Conservation (phyloP, 2,888 invertebrate species). For the Sinodicranocentrus sp. region DNA sequence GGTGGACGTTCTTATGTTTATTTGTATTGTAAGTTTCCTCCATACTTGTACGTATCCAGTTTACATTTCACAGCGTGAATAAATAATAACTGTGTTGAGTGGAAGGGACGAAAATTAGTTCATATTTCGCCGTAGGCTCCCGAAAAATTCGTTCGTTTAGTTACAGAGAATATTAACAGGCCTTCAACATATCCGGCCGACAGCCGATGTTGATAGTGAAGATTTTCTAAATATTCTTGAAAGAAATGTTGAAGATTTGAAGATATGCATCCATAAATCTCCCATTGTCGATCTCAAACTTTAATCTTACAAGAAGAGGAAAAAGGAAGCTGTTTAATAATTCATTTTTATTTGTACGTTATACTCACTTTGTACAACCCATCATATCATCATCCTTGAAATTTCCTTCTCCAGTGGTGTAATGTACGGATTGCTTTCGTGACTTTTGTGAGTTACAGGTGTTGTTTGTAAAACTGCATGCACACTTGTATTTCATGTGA, state of each 20-base stretch:
- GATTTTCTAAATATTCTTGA: background rate
- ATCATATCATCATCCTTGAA: constrained; percentile 39
- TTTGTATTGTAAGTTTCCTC: background rate
- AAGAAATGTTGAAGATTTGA: background rate
- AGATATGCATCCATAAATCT: background rate
- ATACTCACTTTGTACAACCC: constrained; percentile 1
- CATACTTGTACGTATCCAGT: background rate
- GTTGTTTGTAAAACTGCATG: constrained; percentile 42
- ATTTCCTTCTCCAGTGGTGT: constrained; percentile 25
- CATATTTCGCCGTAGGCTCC: constrained; percentile 28
- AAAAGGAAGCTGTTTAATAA: background rate
- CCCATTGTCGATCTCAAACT: background rate
- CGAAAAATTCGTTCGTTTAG: background rate
- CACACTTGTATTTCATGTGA: background rate
- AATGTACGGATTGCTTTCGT: constrained; percentile 31
- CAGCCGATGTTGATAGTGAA: background rate
- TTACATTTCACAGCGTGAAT: background rate
- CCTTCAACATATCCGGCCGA: constrained; percentile 26
- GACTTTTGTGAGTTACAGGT: constrained; percentile 47
- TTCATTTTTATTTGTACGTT: background rate
- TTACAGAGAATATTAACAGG: background rate
- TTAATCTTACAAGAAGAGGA: background rate
- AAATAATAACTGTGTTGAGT: background rate
- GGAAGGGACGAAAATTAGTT: constrained; percentile 27
- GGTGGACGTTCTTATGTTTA: background rate